Evolutionary conservation across 2,113 vertebrate genomes (phyloP), one percentile per base, ranked within the genome.

Genomic region (Lonchura striata): DNA sequence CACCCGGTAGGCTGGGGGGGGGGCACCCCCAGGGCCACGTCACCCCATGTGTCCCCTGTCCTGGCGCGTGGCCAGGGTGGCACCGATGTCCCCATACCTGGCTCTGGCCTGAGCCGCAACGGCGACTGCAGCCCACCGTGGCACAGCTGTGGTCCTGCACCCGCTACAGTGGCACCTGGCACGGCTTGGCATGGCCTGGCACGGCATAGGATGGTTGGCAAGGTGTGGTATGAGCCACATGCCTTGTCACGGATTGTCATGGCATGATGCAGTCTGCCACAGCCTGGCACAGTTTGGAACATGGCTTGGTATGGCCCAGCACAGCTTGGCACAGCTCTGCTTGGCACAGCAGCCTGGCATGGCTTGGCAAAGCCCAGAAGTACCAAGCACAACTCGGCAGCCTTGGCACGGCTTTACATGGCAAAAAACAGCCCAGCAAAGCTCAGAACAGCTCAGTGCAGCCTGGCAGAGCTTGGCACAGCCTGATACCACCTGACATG

Each of bases 351-450:
- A 21, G 18, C 37, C 31, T 4, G n/a, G 59, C 18, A 44, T 2
- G 3, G 19, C 13, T 18, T 4, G 4, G 61, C 30, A 47, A 4
- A 33, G 47, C 31, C 12, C 6, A 3, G 20, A 17, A 23, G 3
- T 25, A 33, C 14, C 28, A 15, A 15, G 33, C 41, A 13, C 11
- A 6, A 2, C 21, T 22, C 25, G 3, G 39, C n/a, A 49, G 27
- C 41, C 9, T 6, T 10, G 21, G 53, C 53, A 5, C 0, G 5
- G 19, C 5, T 11, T 9, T 0, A 11, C 11, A 20, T 3, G 1
- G 64, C 28, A 19, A 12, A 11, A n/a, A 3, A 3, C 37, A 19
- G 46, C 31, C 28, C 30, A 7, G 41, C 41, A 42, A 42, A 42
- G 41, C 49, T 7, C 15, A 9, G 57, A 49, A 9, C 8, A 3